Conservation (phyloP, 2,888 invertebrate genomes). For the Platynereis dumerilii region DNA sequence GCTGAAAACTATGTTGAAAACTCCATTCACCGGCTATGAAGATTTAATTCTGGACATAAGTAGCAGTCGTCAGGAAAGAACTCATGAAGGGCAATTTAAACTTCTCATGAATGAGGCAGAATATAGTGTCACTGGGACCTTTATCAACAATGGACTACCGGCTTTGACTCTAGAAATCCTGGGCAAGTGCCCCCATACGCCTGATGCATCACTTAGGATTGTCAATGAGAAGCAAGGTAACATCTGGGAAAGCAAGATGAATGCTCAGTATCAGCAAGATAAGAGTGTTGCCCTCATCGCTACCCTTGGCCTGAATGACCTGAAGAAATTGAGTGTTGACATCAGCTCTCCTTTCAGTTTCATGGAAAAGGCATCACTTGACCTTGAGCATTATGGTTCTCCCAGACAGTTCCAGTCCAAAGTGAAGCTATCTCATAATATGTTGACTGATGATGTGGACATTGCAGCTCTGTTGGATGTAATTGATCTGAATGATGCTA, state of each 20-base stretch:
- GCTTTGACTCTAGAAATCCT: no score
- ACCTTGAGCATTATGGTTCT: not conserved
- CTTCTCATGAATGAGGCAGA: no score
- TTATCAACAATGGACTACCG: no score
- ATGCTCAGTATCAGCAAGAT: no score
- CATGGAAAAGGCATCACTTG: not conserved
- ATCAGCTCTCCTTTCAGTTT: conserved; percentile 8
- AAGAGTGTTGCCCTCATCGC: no score
- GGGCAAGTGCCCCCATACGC: no score
- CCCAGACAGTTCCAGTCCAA: not conserved
- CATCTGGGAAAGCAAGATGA: not conserved
- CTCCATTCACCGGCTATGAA: no score
- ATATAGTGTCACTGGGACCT: no score
- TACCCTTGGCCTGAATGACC: not conserved
- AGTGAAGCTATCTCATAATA: not conserved
- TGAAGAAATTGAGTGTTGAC: not conserved
- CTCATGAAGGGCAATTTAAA: no score
- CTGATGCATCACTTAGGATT: no score
- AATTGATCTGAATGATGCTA: conserved; percentile 26
- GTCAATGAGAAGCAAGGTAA: not conserved
- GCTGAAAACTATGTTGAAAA: no score
- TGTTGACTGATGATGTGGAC: not conserved
- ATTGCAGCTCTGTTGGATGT: conserved; percentile 9
- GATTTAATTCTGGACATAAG: not conserved
- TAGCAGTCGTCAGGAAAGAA: not conserved